phyloP scores from a whole-genome alignment of 1,140 invertebrate species.

The Hylaeus volcanicus region DNA sequence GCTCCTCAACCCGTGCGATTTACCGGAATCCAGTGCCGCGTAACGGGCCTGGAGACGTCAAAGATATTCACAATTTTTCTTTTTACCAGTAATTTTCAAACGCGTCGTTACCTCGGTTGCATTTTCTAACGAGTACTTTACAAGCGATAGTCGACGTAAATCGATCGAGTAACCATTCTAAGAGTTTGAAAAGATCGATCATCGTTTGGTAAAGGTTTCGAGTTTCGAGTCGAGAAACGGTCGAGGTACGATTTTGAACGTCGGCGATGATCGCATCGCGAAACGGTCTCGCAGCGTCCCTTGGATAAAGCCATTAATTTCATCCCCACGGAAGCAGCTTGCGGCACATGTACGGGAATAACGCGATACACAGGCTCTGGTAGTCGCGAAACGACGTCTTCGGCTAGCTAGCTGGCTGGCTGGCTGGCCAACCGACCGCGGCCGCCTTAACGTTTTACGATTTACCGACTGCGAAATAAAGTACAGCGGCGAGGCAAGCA shows the following conservation, averaged over 20 bases:
- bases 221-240: too few species aligned
- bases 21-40: too few species aligned
- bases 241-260: not conserved
- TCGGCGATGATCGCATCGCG: not conserved
- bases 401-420: not conserved
- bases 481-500: slow-evolving; percentile 28
- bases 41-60: too few species aligned
- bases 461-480: slow-evolving; percentile 59
- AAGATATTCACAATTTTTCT: too few species aligned
- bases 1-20: too few species aligned
- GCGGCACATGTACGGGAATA: slow-evolving; percentile 4
- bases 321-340: slow-evolving; percentile 15
- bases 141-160: too few species aligned
- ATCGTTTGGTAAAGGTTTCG: too few species aligned
- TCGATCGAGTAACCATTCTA: too few species aligned
- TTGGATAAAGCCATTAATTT: slow-evolving; percentile 58
- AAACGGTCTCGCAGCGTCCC: not conserved
- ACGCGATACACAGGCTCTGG: slow-evolving; percentile 39
- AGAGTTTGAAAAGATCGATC: not conserved
- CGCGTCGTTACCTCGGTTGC: too few species aligned
- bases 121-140: too few species aligned
- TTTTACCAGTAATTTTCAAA: too few species aligned
- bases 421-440: slow-evolving; percentile 1
- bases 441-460: slow-evolving; percentile 52
- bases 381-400: slow-evolving; percentile 32